Base-by-base conservation (phyloP, 2,113 vertebrate genomes). In the Dendrocopos noguchii region DNA sequence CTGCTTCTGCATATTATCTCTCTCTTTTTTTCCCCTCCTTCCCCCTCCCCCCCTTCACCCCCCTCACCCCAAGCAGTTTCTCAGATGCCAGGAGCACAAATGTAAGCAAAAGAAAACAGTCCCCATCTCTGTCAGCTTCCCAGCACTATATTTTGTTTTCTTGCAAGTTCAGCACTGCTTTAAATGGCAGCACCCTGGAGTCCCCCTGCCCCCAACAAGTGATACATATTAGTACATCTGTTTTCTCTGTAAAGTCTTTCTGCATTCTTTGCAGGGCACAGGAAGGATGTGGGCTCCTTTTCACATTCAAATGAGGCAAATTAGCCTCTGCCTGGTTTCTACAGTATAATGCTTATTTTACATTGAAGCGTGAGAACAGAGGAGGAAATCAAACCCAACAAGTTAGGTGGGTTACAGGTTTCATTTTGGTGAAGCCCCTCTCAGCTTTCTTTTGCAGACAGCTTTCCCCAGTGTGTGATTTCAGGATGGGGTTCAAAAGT, bases 221-320 rank as follows among this genome's bases (percentile, higher is more conserved):
- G 90, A 96, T 84, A 96, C 80, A 87, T 94, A 94, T 93, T 89
- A 94, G 91, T 95, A 89, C 94, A 95, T 95, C 95, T 96, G 90
- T 94, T 97, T 97, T 97, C 77, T 97, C 94, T 91, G 95, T 85
- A 95, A 90, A 96, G 97, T 96, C 95, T 97, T 97, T 97, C 93
- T 94, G 95, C 93, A 97, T 96, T 97, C 96, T 97, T 96, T 94
- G 89, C 72, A 87, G 86, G 92, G 97, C 88, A 96, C 97, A 97
- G 97, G 98, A 98, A 98, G 97, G 97, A 98, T 97, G 97, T 97
- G 96, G 97, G 96, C 91, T 97, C 92, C 94, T 92, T 97, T 97
- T 97, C 96, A 97, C 93, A 97, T 97, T 97, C 93, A 97, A 97
- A 97, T 97, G 93, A 98, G 90, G 94, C 93, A 95, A 95, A 94